Evolutionary conservation across 2,797 vertebrate genomes (phyloP), one percentile per base, ranked within the genome.

Genomic region (Adelosebastes latens): DNA sequence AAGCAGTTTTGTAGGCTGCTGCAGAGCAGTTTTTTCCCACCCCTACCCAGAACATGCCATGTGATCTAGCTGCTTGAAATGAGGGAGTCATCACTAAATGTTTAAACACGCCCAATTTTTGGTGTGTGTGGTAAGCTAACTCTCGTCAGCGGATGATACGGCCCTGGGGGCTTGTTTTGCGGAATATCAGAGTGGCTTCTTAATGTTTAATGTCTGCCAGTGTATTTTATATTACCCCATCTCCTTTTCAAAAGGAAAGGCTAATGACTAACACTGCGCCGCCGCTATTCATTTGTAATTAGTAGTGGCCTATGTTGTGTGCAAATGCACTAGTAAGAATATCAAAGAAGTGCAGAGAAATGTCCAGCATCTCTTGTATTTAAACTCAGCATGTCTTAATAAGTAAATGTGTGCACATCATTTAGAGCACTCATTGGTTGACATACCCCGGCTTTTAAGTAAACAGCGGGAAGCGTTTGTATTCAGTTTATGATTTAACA

Each of bases 171-270:
- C 90, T 94, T 94, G 93, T 95, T 95, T 94, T 92, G 76, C 36
- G 62, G 93, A 94, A 94, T 95, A 94, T 94, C 88, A 87, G 87
- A 95, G 92, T 93, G 87, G 84, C 88, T 92, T 88, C 89, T 95
- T 90, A 94, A 93, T 95, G 88, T 96, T 95, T 95, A 91, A 96
- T 95, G 93, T 89, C 83, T 92, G 91, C 88, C 91, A 88, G 89
- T 94, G 91, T 94, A 93, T 95, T 95, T 95, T 94, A 94, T 93
- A 95, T 94, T 88, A 92, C 87, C 89, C 92, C 87, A 90, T 94
- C 91, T 95, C 91, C 88, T 85, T 94, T 95, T 95, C 92, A 95
- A 94, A 96, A 93, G 88, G 92, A 95, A 95, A 95, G 82, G 88
- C 88, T 93, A 96, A 96, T 94, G 95, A 94, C 89, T 90, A 82